Evolutionary conservation across 2,113 vertebrate genomes (phyloP), one percentile per base, ranked within the genome.

Genomic region (Scomber scombrus): DNA sequence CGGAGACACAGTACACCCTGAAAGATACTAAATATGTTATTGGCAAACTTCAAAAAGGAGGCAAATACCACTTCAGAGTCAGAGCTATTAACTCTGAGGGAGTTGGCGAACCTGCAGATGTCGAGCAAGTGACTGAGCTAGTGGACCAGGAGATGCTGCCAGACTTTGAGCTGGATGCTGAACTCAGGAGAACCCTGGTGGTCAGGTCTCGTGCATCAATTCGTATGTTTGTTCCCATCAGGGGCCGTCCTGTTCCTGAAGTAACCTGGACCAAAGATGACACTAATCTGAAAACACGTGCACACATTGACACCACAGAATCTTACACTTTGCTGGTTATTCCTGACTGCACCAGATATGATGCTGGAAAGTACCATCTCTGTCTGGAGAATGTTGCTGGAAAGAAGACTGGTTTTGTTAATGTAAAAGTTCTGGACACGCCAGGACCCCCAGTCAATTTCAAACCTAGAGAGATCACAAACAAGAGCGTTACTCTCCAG

Each of bases 141-240:
- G 89, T 95, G 65, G 97, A 99, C 70, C 94, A 96, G 73, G 98
- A 99, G 95, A 86, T 95, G 50, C 66, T 93, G 80, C 98, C 98
- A 86, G 98, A 99, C 91, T 99, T 97, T 93, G 98, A 99, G 91
- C 95, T 99, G 87, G 98, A 99, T 89, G 97, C 97, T 63, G 98
- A 99, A 77, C 95, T 98, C 63, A 96, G 97, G 93, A 99, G 94
- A 95, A 98, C 98, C 0, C 96, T 99, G 85, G 97, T 99, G 78
- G 97, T 99, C 76, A 96, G 96, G 88, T 96, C 95, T 57, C 97
- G 98, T 85, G 94, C 95, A 86, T 99, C 96, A 67, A 98, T 99
- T 81, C 95, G 98, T 43, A 93, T 99, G 91, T 99, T 99, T 91
- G 96, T 99, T 76, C 96, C 97, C 50, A 99, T 99, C 81, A 98